Evolutionary conservation across 2,113 vertebrate genomes (phyloP).

Genomic region (Paralichthys olivaceus): DNA sequence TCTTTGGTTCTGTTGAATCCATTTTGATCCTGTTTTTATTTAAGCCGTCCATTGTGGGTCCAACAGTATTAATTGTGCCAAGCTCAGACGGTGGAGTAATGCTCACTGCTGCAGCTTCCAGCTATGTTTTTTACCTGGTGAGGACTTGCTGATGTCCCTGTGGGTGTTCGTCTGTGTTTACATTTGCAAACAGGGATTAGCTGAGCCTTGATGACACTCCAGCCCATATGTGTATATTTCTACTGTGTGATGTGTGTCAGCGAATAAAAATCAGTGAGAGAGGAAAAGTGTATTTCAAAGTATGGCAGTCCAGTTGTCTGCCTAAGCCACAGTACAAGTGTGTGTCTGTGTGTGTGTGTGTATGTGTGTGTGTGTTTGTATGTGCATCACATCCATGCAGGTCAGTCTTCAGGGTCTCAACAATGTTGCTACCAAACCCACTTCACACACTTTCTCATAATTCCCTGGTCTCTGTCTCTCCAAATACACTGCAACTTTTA

Average conservation of each 20-base stretch:
- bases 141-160: not conserved
- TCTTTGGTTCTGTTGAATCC: not conserved
- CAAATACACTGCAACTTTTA: slow-evolving; percentile 76
- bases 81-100: too few species aligned
- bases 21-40: not conserved
- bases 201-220: too few species aligned
- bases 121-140: not conserved
- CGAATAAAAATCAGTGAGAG: too few species aligned
- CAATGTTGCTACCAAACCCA: not conserved
- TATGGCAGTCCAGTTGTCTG: too few species aligned
- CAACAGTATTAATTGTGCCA: not conserved
- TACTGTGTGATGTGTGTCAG: too few species aligned
- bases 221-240: too few species aligned
- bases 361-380: not conserved
- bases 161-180: not conserved
- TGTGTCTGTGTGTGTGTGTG: not conserved
- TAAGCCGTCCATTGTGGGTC: not conserved
- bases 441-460: slow-evolving; percentile 59
- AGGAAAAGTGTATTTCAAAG: too few species aligned
- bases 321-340: too few species aligned
- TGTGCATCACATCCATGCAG: not conserved
- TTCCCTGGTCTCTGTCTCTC: slow-evolving; percentile 64
- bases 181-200: too few species aligned
- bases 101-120: not conserved
- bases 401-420: not conserved